Evolutionary conservation across 2,797 vertebrate genomes (phyloP).

Genomic region (Argentina silus): DNA sequence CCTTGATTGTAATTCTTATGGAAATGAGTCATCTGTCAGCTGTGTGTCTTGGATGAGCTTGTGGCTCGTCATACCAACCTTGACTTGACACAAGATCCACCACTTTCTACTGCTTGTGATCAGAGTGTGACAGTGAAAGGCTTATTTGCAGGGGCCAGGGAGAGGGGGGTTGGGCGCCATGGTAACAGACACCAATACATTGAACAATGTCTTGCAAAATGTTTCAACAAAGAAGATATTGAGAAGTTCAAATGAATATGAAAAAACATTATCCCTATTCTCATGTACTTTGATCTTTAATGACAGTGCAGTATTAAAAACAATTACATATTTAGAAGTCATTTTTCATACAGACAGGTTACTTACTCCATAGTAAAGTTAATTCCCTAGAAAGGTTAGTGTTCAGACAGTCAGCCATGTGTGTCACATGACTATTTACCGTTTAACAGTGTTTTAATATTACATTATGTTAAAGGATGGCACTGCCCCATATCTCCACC

Average conservation of each 20-base stretch:
- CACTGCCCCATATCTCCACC: neutral
- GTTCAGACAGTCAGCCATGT: neutral
- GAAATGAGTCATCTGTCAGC: conserved; percentile 33
- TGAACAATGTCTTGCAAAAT: neutral
- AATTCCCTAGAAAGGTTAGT: neutral
- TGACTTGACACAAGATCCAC: neutral
- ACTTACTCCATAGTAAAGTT: neutral
- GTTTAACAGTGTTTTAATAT: neutral
- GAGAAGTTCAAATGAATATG: neutral
- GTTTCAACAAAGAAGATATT: neutral
- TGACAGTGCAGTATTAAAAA: conserved; percentile 37
- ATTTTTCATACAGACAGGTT: neutral
- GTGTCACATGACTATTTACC: neutral
- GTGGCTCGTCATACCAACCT: conserved; percentile 11
- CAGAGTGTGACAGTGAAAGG: conserved; percentile 48
- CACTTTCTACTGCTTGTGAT: neutral
- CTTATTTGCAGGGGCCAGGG: neutral
- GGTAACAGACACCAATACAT: neutral
- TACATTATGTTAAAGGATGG: neutral
- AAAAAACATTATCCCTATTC: neutral
- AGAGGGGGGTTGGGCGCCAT: neutral
- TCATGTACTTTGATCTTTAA: neutral
- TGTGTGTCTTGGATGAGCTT: conserved; percentile 8
- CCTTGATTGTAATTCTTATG: conserved; percentile 9
- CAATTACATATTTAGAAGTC: conserved; percentile 18